Evolutionary conservation across 2,888 invertebrate species (phyloP).

Genomic region (Dasypolia templi): DNA sequence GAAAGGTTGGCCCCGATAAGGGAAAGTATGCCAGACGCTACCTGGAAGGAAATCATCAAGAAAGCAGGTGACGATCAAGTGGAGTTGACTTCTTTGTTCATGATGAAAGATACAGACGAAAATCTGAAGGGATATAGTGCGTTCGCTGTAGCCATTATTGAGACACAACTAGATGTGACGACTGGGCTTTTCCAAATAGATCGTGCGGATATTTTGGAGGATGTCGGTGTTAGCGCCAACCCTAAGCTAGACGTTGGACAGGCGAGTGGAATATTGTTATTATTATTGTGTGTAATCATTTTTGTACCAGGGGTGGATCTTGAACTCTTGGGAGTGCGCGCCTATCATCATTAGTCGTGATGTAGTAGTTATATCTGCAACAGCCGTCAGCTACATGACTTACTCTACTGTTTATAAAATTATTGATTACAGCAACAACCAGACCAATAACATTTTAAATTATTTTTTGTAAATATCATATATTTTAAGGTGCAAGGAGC

Average conservation of each 20-base stretch:
- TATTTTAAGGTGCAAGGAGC: conserved; percentile 91
- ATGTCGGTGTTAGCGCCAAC: conserved; percentile 92
- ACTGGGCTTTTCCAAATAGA: conserved; percentile 92
- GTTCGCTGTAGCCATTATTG: conserved; percentile 91
- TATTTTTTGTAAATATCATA: not conserved
- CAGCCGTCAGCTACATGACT: not conserved
- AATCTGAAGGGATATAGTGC: conserved; percentile 89
- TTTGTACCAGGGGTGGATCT: not conserved
- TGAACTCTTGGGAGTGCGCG: not conserved
- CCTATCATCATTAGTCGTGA: not conserved
- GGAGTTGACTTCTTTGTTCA: conserved; percentile 91
- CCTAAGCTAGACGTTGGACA: conserved; percentile 93
- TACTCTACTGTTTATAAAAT: not conserved
- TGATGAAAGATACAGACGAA: conserved; percentile 89
- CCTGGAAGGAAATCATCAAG: conserved; percentile 91
- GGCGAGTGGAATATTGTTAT: conserved; percentile 70
- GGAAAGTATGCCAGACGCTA: conserved; percentile 82
- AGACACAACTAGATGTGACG: conserved; percentile 93
- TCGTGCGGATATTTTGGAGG: conserved; percentile 92
- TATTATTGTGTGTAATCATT: not conserved
- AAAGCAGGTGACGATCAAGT: conserved; percentile 89
- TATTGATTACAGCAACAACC: not conserved
- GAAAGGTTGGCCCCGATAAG: conserved; percentile 90
- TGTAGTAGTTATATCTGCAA: not conserved
- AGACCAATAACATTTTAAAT: not conserved